phyloP scores from a whole-genome alignment of 2,888 invertebrate genomes.

The Onthophagus sagittarius region DNA sequence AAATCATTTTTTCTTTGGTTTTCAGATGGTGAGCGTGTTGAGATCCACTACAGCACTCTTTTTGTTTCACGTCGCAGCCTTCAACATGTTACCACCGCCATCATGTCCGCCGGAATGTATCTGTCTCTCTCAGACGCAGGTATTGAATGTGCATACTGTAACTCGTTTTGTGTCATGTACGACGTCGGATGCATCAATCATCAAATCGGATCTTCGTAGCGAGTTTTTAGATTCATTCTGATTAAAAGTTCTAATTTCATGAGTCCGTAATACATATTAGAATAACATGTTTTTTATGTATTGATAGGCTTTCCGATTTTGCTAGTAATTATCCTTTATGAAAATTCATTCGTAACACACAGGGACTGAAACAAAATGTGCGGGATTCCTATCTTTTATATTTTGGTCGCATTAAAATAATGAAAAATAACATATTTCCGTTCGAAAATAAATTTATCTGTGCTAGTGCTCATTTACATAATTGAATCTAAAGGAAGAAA shows the following conservation, averaged over 20 bases:
- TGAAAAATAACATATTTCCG: background rate
- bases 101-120: conserved; percentile 79
- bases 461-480: background rate
- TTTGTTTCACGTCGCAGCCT: conserved; percentile 41
- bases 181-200: background rate
- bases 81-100: conserved; percentile 50
- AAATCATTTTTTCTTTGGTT: conserved; percentile 26
- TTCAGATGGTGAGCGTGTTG: conserved; percentile 44
- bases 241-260: too few relatives aligned
- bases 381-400: background rate
- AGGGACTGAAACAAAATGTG: background rate
- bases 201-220: background rate
- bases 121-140: conserved; percentile 83
- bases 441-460: background rate
- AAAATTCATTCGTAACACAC: background rate
- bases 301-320: too few relatives aligned
- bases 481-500: background rate
- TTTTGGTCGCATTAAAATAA: background rate
- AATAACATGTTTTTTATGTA: too few relatives aligned
- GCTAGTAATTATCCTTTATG: too few relatives aligned
- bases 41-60: conserved; percentile 41
- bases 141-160: conserved; percentile 43
- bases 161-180: background rate
- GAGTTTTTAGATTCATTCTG: background rate
- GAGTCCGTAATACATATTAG: too few relatives aligned